These are phyloP conservation scores for Norana najaformis DNA, from an alignment of 2,888 invertebrate genomes.

Conservation along the genomic window DNA sequence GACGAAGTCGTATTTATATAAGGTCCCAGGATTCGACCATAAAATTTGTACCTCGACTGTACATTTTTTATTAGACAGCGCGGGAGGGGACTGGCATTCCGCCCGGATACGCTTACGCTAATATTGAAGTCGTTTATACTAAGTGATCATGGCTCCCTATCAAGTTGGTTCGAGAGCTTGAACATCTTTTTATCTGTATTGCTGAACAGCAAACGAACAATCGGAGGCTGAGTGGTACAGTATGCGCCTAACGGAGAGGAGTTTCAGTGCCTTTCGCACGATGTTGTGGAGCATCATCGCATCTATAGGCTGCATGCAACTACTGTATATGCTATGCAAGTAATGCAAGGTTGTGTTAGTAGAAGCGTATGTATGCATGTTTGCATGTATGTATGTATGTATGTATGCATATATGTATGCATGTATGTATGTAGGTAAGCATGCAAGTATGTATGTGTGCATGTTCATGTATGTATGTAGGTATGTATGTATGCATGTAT, in stretches of 20 bases:
- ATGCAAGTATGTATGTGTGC: no score
- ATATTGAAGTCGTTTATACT: neutral
- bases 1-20: no score
- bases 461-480: no score
- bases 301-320: no score
- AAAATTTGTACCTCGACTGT: no score
- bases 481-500: no score
- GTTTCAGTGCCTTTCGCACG: neutral
- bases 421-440: no score
- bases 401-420: neutral
- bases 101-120: neutral
- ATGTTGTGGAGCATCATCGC: no score
- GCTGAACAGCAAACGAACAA: neutral
- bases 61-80: no score
- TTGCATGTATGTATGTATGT: neutral
- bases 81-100: no score
- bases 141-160: neutral
- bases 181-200: neutral
- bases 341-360: no score
- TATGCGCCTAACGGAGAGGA: neutral
- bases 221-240: neutral
- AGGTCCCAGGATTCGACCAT: no score
- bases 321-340: neutral
- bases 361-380: neutral
- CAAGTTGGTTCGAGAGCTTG: neutral